Base-by-base conservation (phyloP, 2,113 vertebrate species). In the Acrocephalus arundinaceus region DNA sequence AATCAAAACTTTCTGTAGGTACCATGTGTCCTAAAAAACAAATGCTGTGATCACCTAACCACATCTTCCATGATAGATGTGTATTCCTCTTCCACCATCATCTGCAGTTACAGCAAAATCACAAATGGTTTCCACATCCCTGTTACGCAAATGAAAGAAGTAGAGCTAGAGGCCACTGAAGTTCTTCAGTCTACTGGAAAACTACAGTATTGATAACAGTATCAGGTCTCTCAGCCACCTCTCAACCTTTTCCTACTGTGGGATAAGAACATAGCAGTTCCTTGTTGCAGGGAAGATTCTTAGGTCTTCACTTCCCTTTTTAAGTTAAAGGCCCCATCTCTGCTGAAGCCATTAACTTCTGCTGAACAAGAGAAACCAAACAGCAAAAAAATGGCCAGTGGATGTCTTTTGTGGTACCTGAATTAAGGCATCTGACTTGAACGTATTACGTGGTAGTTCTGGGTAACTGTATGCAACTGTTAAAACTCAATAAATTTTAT, bases 11-110 rank as follows among this genome's bases (percentile, higher is more conserved):
- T 77, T 74, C 39, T 45, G 6, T 2, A 72, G 13, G 11, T 57
- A 67, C 52, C 1, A 1, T 2, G 1, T 21, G 54, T 51, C 30
- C 28, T 43, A 16, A 33, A 89, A 66, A 80, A 71, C 8, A 79
- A 94, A 83, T 33, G 1, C 8, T 66, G 12, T 21, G 24, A 72
- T 65, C 35, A n/a, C 16, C n/a, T 66, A 81, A 63, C 7, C 21
- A 63, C 0, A 0, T 52, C 21, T 59, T 81, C 17, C 46, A 35
- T 0, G 1, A 3, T 24, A 87, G 72, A 7, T 0, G 1, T 11
- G 8, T 18, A 49, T 13, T 92, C 13, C 30, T 23, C n/a, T 54
- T 73, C 20, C 15, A 52, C 20, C 2, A 5, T 33, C 14, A 90
- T 43, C 33, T 51, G 41, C 33, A 54, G 11, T 21, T 54, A 21